Evolutionary conservation across 1,140 invertebrate genomes (phyloP).

Genomic region (Bombus sibiricus): DNA sequence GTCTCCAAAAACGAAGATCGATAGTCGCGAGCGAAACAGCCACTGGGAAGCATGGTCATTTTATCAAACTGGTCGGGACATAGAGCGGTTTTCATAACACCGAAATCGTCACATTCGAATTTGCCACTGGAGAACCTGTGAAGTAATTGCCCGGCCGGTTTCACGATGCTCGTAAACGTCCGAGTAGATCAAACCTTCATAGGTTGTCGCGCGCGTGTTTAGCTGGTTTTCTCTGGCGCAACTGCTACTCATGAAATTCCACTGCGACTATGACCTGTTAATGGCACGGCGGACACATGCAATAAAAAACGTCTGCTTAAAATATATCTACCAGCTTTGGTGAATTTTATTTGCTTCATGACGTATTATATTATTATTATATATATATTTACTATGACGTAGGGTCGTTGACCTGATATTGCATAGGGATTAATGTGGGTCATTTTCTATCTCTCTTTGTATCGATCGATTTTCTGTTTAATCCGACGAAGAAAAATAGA

Average conservation of each 20-base stretch:
- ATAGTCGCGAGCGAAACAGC: neutral
- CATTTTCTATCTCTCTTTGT: too few relatives aligned
- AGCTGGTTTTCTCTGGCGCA: conserved; percentile 44
- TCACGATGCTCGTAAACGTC: conserved; percentile 70
- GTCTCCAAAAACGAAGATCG: conserved; percentile 1
- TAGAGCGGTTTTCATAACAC: conserved; percentile 22
- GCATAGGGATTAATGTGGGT: too few relatives aligned
- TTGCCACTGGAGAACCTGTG: conserved; percentile 44
- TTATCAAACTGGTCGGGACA: neutral
- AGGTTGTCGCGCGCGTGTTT: conserved; percentile 42
- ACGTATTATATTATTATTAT: neutral
- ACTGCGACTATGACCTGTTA: conserved; percentile 45
- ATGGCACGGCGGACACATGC: conserved; percentile 23
- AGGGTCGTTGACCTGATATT: neutral
- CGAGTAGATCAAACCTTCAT: conserved; percentile 66
- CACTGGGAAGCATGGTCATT: neutral
- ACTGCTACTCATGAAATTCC: conserved; percentile 52
- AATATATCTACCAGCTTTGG: neutral
- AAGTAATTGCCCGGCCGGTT: conserved; percentile 61
- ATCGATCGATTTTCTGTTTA: too few relatives aligned
- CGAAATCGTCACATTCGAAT: conserved; percentile 65
- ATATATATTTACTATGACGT: too few relatives aligned
- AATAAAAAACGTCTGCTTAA: conserved; percentile 31
- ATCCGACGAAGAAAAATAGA: too few relatives aligned
- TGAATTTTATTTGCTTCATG: neutral